Evolutionary conservation across 2,888 invertebrate genomes (phyloP).

Genomic region (Pammene fasciana): DNA sequence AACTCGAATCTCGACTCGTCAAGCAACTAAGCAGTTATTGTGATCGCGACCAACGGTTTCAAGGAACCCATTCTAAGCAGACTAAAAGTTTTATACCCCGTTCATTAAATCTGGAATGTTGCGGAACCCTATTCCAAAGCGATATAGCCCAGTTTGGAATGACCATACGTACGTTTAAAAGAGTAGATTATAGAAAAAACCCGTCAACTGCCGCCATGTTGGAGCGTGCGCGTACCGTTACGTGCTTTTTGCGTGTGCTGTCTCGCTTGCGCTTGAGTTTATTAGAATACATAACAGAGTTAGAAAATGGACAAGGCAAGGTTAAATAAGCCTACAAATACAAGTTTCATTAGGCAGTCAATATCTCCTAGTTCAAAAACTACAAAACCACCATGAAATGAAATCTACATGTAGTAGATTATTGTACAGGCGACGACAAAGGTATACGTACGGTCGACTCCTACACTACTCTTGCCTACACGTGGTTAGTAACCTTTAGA

Average conservation of each 20-base stretch:
- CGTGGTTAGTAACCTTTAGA: slow-evolving; percentile 38
- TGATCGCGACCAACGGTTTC: slow-evolving; percentile 37
- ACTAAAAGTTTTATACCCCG: slow-evolving; percentile 27
- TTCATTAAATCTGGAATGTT: slow-evolving; percentile 22
- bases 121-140: slow-evolving; percentile 7
- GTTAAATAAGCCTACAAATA: slow-evolving; percentile 21
- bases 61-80: slow-evolving; percentile 40
- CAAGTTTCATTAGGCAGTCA: no score
- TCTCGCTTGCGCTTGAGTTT: slow-evolving; percentile 22
- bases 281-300: slow-evolving; percentile 30
- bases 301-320: slow-evolving; percentile 43
- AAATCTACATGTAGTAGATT: no score
- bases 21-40: slow-evolving; percentile 38
- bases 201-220: slow-evolving; percentile 28
- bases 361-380: no score
- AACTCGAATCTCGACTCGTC: slow-evolving; percentile 27
- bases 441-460: background rate
- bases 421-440: no score
- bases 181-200: slow-evolving; percentile 41
- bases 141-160: slow-evolving; percentile 20
- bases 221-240: slow-evolving; percentile 43
- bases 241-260: slow-evolving; percentile 38
- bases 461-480: background rate
- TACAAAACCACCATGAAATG: no score
- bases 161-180: slow-evolving; percentile 28